Conservation (phyloP, 37 sponge, comb jelly and placozoan genomes). For the Crambe crambe region DNA sequence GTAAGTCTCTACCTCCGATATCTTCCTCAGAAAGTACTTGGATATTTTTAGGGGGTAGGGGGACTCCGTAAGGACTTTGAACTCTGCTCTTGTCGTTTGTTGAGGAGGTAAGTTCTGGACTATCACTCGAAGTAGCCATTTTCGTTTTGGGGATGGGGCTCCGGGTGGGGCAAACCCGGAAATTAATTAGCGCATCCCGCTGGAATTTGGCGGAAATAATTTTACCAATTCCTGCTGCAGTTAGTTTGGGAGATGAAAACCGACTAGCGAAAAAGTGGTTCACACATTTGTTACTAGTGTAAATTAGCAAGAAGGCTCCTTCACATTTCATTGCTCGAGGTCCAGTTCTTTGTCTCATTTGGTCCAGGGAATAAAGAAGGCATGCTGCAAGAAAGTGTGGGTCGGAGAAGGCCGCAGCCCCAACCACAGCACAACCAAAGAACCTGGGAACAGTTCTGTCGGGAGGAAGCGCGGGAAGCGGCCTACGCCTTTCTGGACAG, state of each 20-base stretch:
- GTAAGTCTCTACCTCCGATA: conserved; percentile 31
- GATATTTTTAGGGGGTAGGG: conserved; percentile 42
- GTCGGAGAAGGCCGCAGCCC: background rate
- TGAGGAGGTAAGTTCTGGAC: background rate
- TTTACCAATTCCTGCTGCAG: background rate
- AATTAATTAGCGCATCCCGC: no score
- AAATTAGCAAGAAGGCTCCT: no score
- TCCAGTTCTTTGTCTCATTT: no score
- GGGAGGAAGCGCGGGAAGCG: conserved; percentile 46
- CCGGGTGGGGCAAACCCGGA: no score
- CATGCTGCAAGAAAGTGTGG: background rate
- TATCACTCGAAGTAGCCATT: background rate
- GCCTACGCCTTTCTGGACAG: conserved; percentile 48
- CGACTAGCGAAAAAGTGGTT: background rate
- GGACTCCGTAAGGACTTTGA: conserved; percentile 67
- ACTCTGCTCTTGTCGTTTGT: background rate
- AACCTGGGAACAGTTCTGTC: conserved; percentile 57
- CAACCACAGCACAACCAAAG: conserved; percentile 6
- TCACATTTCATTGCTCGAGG: no score
- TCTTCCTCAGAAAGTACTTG: conserved; percentile 61
- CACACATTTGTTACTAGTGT: background rate
- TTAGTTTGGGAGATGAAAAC: background rate
- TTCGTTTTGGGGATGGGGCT: background rate
- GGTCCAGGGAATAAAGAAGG: background rate
- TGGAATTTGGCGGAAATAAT: background rate